phyloP scores from a whole-genome alignment of 2,797 vertebrate genomes.

The Chloroceryle inda region DNA sequence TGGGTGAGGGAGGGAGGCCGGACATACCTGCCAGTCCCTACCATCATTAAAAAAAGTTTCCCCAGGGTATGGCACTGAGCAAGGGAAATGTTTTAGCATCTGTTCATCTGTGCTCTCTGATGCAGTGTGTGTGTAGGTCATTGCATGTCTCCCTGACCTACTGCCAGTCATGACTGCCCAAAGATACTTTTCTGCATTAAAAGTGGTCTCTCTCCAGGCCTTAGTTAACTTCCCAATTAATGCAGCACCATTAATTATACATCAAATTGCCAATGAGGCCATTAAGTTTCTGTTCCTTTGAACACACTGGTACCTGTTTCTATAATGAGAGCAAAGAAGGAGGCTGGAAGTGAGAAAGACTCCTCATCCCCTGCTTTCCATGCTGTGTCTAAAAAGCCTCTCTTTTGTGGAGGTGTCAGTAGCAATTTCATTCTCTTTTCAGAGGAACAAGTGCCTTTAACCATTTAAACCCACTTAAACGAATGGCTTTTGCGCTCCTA shows the following conservation, averaged over 20 bases:
- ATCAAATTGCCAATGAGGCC: neutral
- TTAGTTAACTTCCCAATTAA: constrained; percentile 52
- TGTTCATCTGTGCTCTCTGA: neutral
- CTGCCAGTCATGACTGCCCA: neutral
- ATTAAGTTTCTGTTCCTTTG: constrained; percentile 56
- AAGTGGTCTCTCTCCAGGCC: neutral
- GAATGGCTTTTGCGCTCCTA: neutral
- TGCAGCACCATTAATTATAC: constrained; percentile 59
- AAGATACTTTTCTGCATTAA: neutral
- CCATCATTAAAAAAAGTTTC: neutral
- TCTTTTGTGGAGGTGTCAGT: constrained; percentile 43
- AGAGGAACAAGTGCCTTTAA: constrained; percentile 61
- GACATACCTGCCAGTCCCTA: accelerated
- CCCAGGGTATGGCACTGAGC: accelerated
- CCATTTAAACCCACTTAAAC: constrained; percentile 49
- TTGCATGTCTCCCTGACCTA: neutral
- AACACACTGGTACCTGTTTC: constrained; percentile 45
- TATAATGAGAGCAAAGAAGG: constrained; percentile 7
- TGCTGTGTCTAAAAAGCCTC: constrained; percentile 35
- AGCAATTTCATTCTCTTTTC: constrained; percentile 56
- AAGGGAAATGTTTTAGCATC: accelerated
- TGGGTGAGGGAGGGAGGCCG: neutral
- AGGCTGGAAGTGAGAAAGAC: constrained; percentile 40
- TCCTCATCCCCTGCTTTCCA: neutral
- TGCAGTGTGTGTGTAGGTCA: neutral